Conservation (phyloP, 1,140 invertebrate genomes). For the Aphaenogaster ashmeadi region DNA sequence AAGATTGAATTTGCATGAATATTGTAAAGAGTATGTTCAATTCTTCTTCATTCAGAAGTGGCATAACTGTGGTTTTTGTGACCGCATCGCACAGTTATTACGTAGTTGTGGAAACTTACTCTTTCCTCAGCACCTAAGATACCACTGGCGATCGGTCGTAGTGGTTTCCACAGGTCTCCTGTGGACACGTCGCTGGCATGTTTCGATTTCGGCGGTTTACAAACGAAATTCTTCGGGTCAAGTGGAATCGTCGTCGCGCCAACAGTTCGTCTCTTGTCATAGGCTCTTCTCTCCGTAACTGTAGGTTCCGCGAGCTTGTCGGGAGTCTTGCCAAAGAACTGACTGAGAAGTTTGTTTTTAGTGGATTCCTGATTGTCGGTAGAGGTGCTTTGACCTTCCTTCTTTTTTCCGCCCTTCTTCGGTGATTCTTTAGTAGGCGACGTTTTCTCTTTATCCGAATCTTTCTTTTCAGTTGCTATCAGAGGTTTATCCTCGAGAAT, state of each 20-base stretch:
- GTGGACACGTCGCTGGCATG: constrained; percentile 89
- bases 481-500: constrained; percentile 89
- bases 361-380: constrained; percentile 75
- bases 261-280: constrained; percentile 89
- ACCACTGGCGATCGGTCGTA: constrained; percentile 91
- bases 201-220: constrained; percentile 88
- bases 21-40: background rate
- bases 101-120: constrained; percentile 84
- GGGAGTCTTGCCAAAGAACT: constrained; percentile 82
- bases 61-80: background rate
- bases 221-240: constrained; percentile 90
- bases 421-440: constrained; percentile 74
- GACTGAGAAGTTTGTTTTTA: constrained; percentile 81
- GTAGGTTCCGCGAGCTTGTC: constrained; percentile 79
- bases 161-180: constrained; percentile 92
- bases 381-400: constrained; percentile 73
- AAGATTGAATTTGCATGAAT: background rate
- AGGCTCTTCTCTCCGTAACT: constrained; percentile 83
- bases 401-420: constrained; percentile 82
- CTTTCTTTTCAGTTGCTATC: constrained; percentile 86
- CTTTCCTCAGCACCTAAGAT: constrained; percentile 88
- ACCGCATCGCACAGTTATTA: background rate
- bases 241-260: constrained; percentile 92
- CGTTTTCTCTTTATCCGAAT: constrained; percentile 83
- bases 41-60: background rate